phyloP scores from a whole-genome alignment of 2,888 invertebrate genomes.

The Girardia tigrina region DNA sequence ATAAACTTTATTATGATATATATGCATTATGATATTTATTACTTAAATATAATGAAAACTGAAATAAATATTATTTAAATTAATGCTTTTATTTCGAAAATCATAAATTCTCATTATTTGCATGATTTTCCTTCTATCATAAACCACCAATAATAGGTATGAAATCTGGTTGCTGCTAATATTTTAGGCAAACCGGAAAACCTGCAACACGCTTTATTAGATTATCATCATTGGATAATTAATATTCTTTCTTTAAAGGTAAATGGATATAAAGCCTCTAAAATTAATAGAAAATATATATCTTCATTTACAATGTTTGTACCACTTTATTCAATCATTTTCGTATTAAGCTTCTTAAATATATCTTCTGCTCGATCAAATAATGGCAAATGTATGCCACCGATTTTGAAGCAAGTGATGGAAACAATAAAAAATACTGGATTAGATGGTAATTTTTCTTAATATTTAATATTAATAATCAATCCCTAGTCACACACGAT shows the following conservation, averaged over 20 bases:
- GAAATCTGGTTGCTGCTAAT: not conserved
- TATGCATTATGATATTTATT: too few species aligned
- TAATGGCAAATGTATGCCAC: not conserved
- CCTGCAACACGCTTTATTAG: not conserved
- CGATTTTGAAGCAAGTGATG: not conserved
- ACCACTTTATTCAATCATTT: not conserved
- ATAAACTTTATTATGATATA: too few species aligned
- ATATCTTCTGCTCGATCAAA: not conserved
- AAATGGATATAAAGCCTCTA: not conserved
- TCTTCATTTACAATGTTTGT: too few species aligned
- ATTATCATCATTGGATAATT: conserved; percentile 10
- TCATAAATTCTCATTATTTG: conserved; percentile 16
- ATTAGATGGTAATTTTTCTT: not conserved
- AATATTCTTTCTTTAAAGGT: too few species aligned
- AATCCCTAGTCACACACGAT: too few species aligned
- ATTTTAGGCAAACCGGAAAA: not conserved
- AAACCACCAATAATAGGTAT: not conserved
- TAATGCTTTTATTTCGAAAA: not conserved
- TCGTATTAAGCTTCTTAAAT: not conserved
- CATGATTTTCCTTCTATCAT: not conserved
- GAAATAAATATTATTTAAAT: too few species aligned
- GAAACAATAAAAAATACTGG: not conserved
- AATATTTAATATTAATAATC: too few species aligned
- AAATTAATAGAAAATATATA: too few species aligned
- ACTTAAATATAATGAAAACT: too few species aligned